phyloP scores from a whole-genome alignment of 1,140 invertebrate genomes.

The Polyergus mexicanus region DNA sequence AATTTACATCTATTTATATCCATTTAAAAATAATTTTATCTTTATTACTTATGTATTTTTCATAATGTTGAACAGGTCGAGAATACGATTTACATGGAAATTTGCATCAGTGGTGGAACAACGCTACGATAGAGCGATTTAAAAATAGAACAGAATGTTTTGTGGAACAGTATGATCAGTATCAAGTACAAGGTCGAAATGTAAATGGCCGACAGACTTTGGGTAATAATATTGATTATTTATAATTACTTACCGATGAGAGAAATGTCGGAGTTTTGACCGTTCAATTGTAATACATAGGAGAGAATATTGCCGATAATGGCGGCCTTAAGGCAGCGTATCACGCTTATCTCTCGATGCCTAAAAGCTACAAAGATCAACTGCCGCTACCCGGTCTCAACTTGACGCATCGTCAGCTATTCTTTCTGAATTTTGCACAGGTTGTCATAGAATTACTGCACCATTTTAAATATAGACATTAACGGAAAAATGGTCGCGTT shows the following conservation, averaged over 20 bases:
- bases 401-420: slow-evolving; percentile 95
- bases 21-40: neutral
- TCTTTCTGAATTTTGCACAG: slow-evolving; percentile 97
- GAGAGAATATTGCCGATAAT: slow-evolving; percentile 98
- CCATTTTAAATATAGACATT: neutral
- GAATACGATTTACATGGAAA: slow-evolving; percentile 92
- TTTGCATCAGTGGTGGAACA: slow-evolving; percentile 99
- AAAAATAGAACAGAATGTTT: slow-evolving; percentile 96
- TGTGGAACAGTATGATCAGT: slow-evolving; percentile 95
- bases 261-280: slow-evolving; percentile 39
- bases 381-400: slow-evolving; percentile 92
- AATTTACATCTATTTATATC: neutral
- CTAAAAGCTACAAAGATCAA: slow-evolving; percentile 86
- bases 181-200: slow-evolving; percentile 87
- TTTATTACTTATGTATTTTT: neutral
- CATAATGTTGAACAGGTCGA: slow-evolving; percentile 86
- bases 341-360: slow-evolving; percentile 92
- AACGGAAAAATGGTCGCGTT: neutral
- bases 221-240: slow-evolving; percentile 75
- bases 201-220: slow-evolving; percentile 90
- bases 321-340: slow-evolving; percentile 96
- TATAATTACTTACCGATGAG: slow-evolving; percentile 9
- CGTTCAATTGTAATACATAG: slow-evolving; percentile 82
- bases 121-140: slow-evolving; percentile 96
- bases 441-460: slow-evolving; percentile 82